These are phyloP conservation scores for Leuciscus waleckii DNA, from an alignment of 2,797 vertebrate genomes.

Conservation along the genomic window DNA sequence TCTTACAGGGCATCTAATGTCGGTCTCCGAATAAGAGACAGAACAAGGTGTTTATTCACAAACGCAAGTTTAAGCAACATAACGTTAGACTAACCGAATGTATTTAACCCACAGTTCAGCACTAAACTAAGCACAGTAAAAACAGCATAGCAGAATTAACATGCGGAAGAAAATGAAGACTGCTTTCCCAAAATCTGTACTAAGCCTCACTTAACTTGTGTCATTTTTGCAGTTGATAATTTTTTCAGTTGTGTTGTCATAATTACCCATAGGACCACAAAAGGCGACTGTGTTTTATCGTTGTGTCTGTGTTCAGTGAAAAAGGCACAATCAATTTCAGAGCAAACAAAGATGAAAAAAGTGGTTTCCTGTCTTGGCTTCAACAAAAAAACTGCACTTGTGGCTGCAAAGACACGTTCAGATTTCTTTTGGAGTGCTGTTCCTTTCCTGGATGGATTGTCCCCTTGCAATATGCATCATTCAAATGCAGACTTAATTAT, in stretches of 20 bases:
- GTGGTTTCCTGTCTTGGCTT: constrained; percentile 52
- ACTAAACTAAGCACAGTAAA: constrained; percentile 51
- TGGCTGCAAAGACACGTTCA: constrained; percentile 21
- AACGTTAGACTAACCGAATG: constrained; percentile 11
- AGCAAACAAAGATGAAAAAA: constrained; percentile 52
- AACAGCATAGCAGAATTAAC: constrained; percentile 63
- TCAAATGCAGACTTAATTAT: constrained; percentile 14
- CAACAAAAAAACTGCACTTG: constrained; percentile 54
- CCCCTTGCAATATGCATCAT: background rate
- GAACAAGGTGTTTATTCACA: background rate
- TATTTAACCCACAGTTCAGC: constrained; percentile 44
- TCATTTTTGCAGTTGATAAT: constrained; percentile 34
- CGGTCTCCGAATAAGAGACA: constrained; percentile 21
- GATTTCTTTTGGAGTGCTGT: constrained; percentile 29
- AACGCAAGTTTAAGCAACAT: constrained; percentile 11
- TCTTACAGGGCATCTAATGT: background rate
- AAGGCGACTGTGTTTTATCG: constrained; percentile 76
- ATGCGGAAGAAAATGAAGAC: constrained; percentile 70
- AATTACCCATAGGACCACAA: constrained; percentile 55
- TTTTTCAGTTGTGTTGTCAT: background rate
- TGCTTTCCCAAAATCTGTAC: constrained; percentile 70
- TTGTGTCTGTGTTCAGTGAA: constrained; percentile 75
- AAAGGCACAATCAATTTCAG: constrained; percentile 77
- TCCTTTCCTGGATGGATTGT: background rate
- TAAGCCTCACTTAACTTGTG: constrained; percentile 14